Evolutionary conservation across 2,888 invertebrate genomes (phyloP).

Genomic region (Nomada lathburiana): DNA sequence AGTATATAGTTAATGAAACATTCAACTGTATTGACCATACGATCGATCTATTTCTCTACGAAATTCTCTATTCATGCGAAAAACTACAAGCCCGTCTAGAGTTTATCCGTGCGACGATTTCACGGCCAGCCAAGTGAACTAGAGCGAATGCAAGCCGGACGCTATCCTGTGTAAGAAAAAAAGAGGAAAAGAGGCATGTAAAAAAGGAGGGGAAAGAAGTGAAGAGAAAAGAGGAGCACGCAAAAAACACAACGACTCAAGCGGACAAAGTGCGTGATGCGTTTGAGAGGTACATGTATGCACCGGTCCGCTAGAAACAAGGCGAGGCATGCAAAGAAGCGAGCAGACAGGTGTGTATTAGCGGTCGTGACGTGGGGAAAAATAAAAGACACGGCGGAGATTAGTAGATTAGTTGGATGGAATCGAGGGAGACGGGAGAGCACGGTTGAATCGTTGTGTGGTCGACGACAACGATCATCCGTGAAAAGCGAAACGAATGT

Average conservation of each 20-base stretch:
- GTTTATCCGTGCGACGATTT: conserved; percentile 20
- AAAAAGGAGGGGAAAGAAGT: not conserved
- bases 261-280: conserved; percentile 48
- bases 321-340: conserved; percentile 15
- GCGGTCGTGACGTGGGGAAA: conserved; percentile 53
- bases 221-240: not conserved
- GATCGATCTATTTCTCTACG: conserved; percentile 1
- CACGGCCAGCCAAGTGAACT: not conserved
- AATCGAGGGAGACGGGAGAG: not conserved
- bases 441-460: not conserved
- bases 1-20: conserved; percentile 17
- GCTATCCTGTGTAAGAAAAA: conserved; percentile 3
- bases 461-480: conserved; percentile 1
- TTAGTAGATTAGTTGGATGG: conserved; percentile 66
- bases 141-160: conserved; percentile 17
- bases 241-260: conserved; percentile 30
- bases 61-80: not conserved
- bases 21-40: conserved; percentile 20
- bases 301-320: conserved; percentile 1
- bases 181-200: conserved; percentile 16
- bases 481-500: conserved; percentile 2
- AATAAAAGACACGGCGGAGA: conserved; percentile 48
- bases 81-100: conserved; percentile 15
- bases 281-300: conserved; percentile 36
- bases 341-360: conserved; percentile 30